phyloP scores from a whole-genome alignment of 2,113 vertebrate species.

The Pyrgilauda ruficollis region DNA sequence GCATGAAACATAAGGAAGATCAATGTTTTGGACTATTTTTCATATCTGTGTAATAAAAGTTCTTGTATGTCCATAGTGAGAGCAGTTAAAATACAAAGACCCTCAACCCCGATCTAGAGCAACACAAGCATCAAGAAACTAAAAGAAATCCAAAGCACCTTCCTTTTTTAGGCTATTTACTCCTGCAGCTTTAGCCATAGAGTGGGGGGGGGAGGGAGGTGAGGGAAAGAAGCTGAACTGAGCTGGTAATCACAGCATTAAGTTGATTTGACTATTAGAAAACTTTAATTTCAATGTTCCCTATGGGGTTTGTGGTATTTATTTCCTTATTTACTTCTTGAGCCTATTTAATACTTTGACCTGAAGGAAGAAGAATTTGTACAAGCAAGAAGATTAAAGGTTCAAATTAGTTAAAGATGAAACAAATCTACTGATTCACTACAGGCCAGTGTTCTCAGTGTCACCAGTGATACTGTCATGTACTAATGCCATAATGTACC shows the following conservation, averaged over 20 bases:
- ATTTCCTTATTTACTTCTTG: slow-evolving; percentile 47
- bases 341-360: slow-evolving; percentile 54
- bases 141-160: background rate
- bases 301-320: background rate
- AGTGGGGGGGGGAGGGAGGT: background rate
- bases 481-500: background rate
- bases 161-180: background rate
- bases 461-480: background rate
- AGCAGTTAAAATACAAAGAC: background rate
- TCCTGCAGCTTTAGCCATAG: background rate
- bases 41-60: background rate
- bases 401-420: slow-evolving; percentile 36
- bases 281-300: slow-evolving; percentile 46
- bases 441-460: background rate
- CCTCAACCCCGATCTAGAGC: background rate
- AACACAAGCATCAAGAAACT: background rate
- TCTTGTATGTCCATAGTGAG: background rate
- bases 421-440: slow-evolving; percentile 11
- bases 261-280: slow-evolving; percentile 41
- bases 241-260: background rate
- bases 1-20: background rate
- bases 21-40: background rate
- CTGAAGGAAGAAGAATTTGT: slow-evolving; percentile 17
- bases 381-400: slow-evolving; percentile 21
- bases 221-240: background rate